Percentiles rank a stretch among this genome's conserved stretches.
Conservation (phyloP, 2,888 invertebrate genomes). For the Drosophila barbarae region DNA sequence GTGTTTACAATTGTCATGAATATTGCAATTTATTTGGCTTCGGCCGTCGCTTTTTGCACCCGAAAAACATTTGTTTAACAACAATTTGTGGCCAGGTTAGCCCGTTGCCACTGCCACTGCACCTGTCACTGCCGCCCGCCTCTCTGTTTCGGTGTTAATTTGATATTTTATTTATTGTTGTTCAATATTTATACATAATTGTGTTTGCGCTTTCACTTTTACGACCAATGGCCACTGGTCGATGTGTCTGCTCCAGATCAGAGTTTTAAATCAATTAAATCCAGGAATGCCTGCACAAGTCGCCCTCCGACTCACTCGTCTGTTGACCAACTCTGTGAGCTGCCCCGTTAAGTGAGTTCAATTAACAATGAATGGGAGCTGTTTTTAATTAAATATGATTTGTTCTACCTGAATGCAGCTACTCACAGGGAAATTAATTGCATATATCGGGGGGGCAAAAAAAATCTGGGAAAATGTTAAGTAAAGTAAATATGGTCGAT, state of each 20-base stretch:
- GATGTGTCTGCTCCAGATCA: conserved; percentile 30
- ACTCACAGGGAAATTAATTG: conserved; percentile 15
- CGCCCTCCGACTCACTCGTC: neutral
- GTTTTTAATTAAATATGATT: conserved; percentile 29
- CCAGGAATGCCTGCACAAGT: conserved; percentile 10
- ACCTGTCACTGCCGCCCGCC: conserved; percentile 26
- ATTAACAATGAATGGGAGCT: conserved; percentile 13
- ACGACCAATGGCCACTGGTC: conserved; percentile 7
- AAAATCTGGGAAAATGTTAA: neutral
- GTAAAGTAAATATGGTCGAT: neutral
- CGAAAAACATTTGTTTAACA: conserved; percentile 66
- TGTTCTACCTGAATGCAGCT: conserved; percentile 14
- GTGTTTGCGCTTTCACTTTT: conserved; percentile 56
- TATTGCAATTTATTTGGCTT: conserved; percentile 71
- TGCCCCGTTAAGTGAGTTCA: conserved; percentile 13
- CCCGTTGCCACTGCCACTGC: conserved; percentile 11
- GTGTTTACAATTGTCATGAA: conserved; percentile 63
- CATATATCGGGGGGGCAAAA: neutral
- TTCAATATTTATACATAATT: conserved; percentile 70
- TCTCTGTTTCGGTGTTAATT: conserved; percentile 64
- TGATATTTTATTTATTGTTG: conserved; percentile 71
- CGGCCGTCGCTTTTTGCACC: conserved; percentile 61
- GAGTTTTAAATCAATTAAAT: conserved; percentile 57
- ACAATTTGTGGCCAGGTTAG: conserved; percentile 63
- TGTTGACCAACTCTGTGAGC: conserved; percentile 9